Evolutionary conservation across 2,797 vertebrate species (phyloP).

Genomic region (Etheostoma nigrum): DNA sequence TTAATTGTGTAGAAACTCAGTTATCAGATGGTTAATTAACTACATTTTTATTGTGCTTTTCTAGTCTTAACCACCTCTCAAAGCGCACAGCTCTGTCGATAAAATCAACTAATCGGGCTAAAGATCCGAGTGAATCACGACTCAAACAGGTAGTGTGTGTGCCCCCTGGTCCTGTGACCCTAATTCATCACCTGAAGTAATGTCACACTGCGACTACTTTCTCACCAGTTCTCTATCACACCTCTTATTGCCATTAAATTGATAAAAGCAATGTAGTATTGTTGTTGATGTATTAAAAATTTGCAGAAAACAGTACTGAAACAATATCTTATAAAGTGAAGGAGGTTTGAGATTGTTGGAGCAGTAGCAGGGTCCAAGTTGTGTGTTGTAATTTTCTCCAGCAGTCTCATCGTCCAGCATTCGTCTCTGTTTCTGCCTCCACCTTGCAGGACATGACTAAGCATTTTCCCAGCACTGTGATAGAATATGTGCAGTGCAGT

Average conservation of each 20-base stretch:
- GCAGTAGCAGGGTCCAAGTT: slow-evolving; percentile 5
- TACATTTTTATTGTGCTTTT: too few species aligned
- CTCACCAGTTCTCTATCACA: background rate
- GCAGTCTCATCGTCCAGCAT: slow-evolving; percentile 19
- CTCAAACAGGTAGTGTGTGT: too few species aligned
- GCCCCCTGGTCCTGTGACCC: background rate
- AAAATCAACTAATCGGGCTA: too few species aligned
- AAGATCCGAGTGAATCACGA: too few species aligned
- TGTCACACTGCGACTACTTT: background rate
- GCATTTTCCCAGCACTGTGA: slow-evolving; percentile 30
- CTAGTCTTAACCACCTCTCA: too few species aligned
- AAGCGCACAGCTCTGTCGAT: too few species aligned
- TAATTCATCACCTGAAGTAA: background rate
- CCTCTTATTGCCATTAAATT: background rate
- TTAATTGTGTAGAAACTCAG: too few species aligned
- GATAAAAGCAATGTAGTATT: background rate
- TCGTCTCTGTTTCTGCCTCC: slow-evolving; percentile 15
- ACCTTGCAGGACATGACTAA: slow-evolving; percentile 51
- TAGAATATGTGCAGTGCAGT: background rate
- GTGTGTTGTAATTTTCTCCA: background rate
- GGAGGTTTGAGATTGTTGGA: too few species aligned
- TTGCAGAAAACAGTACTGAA: background rate
- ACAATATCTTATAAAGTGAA: fast-evolving
- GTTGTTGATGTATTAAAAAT: background rate
- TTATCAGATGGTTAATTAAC: too few species aligned